A percentile compares a stretch with the other conserved stretches of the same genome.
Evolutionary conservation across 2,888 invertebrate genomes (phyloP).

Genomic region (Drosophila melanosoma): DNA sequence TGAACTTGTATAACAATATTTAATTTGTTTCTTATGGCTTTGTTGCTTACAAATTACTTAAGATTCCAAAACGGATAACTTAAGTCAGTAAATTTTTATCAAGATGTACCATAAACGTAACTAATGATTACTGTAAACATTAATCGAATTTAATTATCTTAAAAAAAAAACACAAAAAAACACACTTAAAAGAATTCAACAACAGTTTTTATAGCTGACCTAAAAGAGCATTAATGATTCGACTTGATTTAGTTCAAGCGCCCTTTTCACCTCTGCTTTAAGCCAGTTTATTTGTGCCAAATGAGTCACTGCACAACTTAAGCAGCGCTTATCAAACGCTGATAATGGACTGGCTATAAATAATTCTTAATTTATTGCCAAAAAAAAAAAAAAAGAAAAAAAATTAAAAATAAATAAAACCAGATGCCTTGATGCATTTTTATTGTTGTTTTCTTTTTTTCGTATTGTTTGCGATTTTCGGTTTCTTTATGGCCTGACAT

Average conservation of each 20-base stretch:
- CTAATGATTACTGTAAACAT: slow-evolving; percentile 11
- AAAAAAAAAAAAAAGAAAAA: slow-evolving; percentile 3
- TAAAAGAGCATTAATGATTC: neutral
- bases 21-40: neutral
- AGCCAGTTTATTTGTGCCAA: neutral
- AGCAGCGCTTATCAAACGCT: slow-evolving; percentile 26
- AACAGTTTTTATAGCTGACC: neutral
- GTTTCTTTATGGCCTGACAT: slow-evolving; percentile 74
- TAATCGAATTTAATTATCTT: slow-evolving; percentile 14
- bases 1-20: neutral
- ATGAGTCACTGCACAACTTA: slow-evolving; percentile 21
- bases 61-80: neutral
- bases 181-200: neutral
- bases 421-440: slow-evolving; percentile 51
- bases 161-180: neutral
- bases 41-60: slow-evolving; percentile 2
- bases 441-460: slow-evolving; percentile 20
- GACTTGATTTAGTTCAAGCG: neutral
- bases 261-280: neutral
- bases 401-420: slow-evolving; percentile 9
- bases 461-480: slow-evolving; percentile 39
- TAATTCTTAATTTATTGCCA: slow-evolving; percentile 23
- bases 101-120: slow-evolving; percentile 20
- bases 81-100: slow-evolving; percentile 25
- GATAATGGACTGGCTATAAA: slow-evolving; percentile 21